phyloP scores from a whole-genome alignment of 2,888 invertebrate genomes.

The Parelbella ahira region DNA sequence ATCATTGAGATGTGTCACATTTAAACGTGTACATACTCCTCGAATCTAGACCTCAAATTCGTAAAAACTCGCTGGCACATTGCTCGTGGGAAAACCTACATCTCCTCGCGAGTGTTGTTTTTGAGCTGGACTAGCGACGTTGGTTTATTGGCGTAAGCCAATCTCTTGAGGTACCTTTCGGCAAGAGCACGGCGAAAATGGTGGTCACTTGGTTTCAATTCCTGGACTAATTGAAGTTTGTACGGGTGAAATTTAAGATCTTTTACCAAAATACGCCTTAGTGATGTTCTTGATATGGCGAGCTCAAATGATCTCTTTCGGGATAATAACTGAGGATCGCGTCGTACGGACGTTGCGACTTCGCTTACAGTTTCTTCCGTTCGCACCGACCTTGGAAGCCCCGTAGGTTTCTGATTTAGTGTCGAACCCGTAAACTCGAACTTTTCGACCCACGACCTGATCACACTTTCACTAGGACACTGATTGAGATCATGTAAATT shows the following conservation, averaged over 20 bases:
- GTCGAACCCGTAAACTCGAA: slow-evolving; percentile 1
- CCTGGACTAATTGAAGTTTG: slow-evolving; percentile 29
- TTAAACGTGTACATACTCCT: slow-evolving; percentile 22
- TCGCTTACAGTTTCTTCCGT: slow-evolving; percentile 10
- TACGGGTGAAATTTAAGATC: slow-evolving; percentile 29
- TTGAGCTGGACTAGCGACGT: slow-evolving; percentile 3
- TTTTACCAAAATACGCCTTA: slow-evolving; percentile 22
- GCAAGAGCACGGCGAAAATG: slow-evolving; percentile 20
- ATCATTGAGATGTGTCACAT: slow-evolving; percentile 24
- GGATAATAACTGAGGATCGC: slow-evolving; percentile 29
- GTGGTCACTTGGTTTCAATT: slow-evolving; percentile 25
- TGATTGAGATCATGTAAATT: slow-evolving; percentile 18
- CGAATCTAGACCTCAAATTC: slow-evolving; percentile 27
- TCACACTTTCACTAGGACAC: slow-evolving; percentile 14
- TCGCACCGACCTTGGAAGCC: not conserved
- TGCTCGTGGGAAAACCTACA: slow-evolving; percentile 19
- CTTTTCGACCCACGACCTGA: slow-evolving; percentile 7
- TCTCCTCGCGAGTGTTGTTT: slow-evolving; percentile 1
- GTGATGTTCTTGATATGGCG: slow-evolving; percentile 29
- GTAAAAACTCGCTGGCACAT: too few species aligned
- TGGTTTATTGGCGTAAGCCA: slow-evolving; percentile 16
- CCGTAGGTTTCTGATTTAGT: slow-evolving; percentile 3
- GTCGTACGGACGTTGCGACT: slow-evolving; percentile 22
- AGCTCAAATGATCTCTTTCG: slow-evolving; percentile 33
- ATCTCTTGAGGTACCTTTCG: slow-evolving; percentile 15